Evolutionary conservation across 64 coral and sea anemone genomes (phyloP), one percentile per base, ranked within the genome.

Genomic region (Montipora capricornis): DNA sequence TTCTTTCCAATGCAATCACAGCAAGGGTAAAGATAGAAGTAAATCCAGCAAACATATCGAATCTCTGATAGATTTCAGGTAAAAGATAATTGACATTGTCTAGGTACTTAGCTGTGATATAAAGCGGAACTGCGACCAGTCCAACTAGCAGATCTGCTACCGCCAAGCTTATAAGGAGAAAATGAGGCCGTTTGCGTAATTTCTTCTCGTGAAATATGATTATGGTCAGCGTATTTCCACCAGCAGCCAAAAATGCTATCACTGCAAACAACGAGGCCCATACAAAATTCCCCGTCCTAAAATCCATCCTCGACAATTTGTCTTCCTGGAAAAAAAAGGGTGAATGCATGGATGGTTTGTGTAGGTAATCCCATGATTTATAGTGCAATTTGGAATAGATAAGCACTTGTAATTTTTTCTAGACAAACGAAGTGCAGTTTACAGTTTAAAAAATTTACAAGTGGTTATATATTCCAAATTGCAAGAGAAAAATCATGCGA

Each of bases 21-120:
- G 89, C 79, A 0, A 90, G 16, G 0, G 89, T 70, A 9, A 90
- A 90, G 20, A 90, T 51, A 5, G 89, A 90, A 15, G 8, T 6
- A 73, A 90, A 81, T 0, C 78, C 89, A 37, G 89, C 71, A 9
- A 90, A 73, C 77, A 90, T 71, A 73, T 90, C 78, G 5, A 71
- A 11, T 2, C 49, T 24, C 37, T 9, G 9, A 0, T 2, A 1
- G 8, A 75, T 45, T 5, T 0, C 73, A 8, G 11, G 0, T 3
- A 45, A 37, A 20, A 75, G n/a, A 0, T 14, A 73, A 15, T 45
- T 20, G 44, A 7, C 12, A 1, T 12, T 11, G 12, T 75, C 73
- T 29, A 44, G 7, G 44, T 64, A 14, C 0, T 0, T 11, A 3
- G 0, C 0, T 14, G 61, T 3, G 3, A 11, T 64, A 16, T 14